A percentile compares a stretch with the other conserved stretches of the same genome.
Conservation (phyloP, 64 coral and sea anemone species). For the Orbicella faveolata region DNA sequence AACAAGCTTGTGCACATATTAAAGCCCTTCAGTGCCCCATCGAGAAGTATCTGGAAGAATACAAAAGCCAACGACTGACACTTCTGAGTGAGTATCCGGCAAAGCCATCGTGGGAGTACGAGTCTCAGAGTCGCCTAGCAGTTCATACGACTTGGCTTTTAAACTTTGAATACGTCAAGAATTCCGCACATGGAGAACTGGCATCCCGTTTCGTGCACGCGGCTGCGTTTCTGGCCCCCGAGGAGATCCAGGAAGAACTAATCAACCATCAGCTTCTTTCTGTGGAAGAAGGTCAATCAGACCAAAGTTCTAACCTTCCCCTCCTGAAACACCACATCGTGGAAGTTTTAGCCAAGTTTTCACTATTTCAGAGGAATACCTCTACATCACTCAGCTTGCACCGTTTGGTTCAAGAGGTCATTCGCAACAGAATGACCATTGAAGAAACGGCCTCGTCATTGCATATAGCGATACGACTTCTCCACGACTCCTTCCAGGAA, state of each 20-base stretch:
- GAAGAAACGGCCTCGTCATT: neutral
- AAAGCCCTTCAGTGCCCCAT: conserved; percentile 4
- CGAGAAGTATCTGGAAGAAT: neutral
- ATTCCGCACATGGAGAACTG: neutral
- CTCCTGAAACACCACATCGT: neutral
- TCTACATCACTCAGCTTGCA: conserved; percentile 1
- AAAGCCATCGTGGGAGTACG: conserved; percentile 14
- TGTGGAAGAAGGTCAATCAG: neutral
- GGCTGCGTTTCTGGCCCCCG: neutral
- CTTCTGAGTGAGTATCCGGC: neutral
- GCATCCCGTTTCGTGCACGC: neutral
- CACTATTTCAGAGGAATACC: conserved; percentile 31
- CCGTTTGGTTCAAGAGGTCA: conserved; percentile 34
- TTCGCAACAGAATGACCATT: conserved; percentile 2
- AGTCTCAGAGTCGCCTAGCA: conserved; percentile 38
- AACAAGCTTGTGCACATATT: conserved; percentile 60
- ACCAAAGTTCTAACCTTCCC: neutral
- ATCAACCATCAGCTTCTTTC: conserved; percentile 3
- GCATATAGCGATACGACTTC: neutral
- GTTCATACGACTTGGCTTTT: conserved; percentile 60
- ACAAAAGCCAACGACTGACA: neutral
- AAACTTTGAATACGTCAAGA: conserved; percentile 53
- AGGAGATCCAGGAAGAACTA: conserved; percentile 19
- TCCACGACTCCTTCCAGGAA: neutral
- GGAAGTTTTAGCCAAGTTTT: conserved; percentile 35